A percentile compares a stretch with the other conserved stretches of the same genome.
Conservation (phyloP, 1,140 invertebrate species). For the Akabosia matsudoensis region DNA sequence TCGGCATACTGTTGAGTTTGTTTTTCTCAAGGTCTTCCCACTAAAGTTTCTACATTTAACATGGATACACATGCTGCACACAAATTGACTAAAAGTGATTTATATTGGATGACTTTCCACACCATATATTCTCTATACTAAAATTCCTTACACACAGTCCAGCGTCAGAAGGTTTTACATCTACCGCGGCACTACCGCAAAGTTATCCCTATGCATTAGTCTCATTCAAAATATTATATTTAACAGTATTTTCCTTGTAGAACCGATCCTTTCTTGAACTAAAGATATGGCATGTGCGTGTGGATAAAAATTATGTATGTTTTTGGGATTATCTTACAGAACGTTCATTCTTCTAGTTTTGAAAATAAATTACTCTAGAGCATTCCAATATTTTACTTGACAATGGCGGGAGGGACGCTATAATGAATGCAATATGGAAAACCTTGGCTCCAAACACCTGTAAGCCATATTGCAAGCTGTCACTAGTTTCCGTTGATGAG, state of each 20-base stretch:
- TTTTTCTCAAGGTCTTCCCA: background rate
- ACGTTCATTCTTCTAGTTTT: no score
- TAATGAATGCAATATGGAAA: background rate
- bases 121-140: background rate
- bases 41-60: background rate
- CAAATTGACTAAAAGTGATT: background rate
- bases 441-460: background rate
- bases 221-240: no score
- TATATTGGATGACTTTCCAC: background rate
- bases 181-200: no score
- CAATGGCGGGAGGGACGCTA: background rate
- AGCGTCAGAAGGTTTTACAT: no score
- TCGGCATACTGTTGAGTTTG: background rate
- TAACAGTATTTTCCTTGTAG: no score
- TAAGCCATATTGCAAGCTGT: background rate
- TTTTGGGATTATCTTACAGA: no score
- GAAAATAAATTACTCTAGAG: no score
- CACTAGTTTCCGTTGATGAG: background rate
- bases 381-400: no score
- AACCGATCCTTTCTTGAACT: no score
- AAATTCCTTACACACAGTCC: background rate
- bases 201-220: no score
- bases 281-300: no score
- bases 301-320: no score
- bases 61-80: background rate